Base-by-base conservation (phyloP, 2,797 vertebrate species). In the Acanthopagrus latus region DNA sequence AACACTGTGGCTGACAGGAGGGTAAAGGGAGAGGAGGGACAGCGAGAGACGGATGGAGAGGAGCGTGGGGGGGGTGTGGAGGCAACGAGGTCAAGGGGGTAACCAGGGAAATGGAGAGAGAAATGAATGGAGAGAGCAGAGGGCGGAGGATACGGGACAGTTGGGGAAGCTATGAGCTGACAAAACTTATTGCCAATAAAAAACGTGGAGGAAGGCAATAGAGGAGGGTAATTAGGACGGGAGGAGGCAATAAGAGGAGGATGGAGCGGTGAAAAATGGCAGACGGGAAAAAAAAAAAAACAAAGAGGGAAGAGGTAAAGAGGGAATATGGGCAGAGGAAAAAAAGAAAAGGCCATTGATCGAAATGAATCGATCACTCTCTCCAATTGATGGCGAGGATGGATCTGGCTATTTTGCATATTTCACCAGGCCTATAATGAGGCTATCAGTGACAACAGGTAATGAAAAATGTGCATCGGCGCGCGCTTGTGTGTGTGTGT, bases 351-450 rank as follows among this genome's bases (percentile, higher is more conserved):
- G 27, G 27, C 51, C 5, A 78, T 79, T 79, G 88, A 91, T 89
- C 75, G 43, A 54, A 74, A 85, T 63, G 63, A 83, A 92, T 91
- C 57, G 44, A 90, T 88, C 75, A 62, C 46, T 88, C 81, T 76
- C 71, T 74, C 77, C 58, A 65, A 81, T 55, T 77, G 80, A 86
- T 63, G 72, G 33, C 52, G 62, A 65, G 83, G 65, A 56, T 46
- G 58, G 71, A 77, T 86, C 41, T 5, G 27, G 69, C 75, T 80
- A 91, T 95, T 94, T 94, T 93, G 87, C 89, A 94, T 91, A 90
- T 92, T 91, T 88, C 88, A 90, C 79, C 64, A 64, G 71, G 60
- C 62, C 86, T 67, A 59, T 94, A 92, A 91, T 89, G 85, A 93
- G 84, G 86, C 83, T 86, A 80, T 72, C 87, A 77, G 87, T 90